Percentiles rank a stretch among this genome's conserved stretches.
These are phyloP conservation scores for Macrostomum lignano DNA, from an alignment of 1,140 invertebrate species.

Conservation along the genomic window DNA sequence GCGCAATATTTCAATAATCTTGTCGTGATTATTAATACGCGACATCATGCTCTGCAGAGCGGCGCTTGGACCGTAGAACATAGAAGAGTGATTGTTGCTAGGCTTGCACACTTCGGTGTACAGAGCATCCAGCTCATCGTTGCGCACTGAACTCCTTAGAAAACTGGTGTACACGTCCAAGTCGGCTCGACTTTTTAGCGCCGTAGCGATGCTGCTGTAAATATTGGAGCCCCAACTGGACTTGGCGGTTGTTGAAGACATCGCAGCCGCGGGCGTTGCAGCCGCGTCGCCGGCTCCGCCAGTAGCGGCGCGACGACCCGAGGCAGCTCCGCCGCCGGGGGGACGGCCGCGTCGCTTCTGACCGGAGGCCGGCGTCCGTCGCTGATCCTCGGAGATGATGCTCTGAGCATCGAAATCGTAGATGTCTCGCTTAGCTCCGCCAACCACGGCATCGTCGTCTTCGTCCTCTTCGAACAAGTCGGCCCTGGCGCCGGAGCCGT, in stretches of 20 bases:
- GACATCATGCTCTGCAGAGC: constrained; percentile 1
- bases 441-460: too few relatives aligned
- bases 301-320: too few relatives aligned
- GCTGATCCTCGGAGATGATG: neutral
- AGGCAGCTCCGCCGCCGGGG: too few relatives aligned
- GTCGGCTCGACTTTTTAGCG: constrained; percentile 3
- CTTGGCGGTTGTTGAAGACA: neutral
- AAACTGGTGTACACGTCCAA: constrained; percentile 5
- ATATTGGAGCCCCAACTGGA: constrained; percentile 3
- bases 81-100: neutral
- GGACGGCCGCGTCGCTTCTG: neutral
- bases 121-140: constrained; percentile 1
- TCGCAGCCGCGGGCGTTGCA: too few relatives aligned
- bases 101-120: constrained; percentile 4
- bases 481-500: too few relatives aligned
- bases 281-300: too few relatives aligned
- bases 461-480: too few relatives aligned
- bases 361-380: neutral
- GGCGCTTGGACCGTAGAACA: constrained; percentile 5
- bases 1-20: neutral
- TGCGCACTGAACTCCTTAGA: neutral
- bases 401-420: constrained; percentile 5
- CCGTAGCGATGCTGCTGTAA: constrained; percentile 1
- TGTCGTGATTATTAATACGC: neutral
- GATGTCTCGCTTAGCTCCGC: too few relatives aligned